phyloP scores from a whole-genome alignment of 2,797 vertebrate species.

The Galago senegalensis region DNA sequence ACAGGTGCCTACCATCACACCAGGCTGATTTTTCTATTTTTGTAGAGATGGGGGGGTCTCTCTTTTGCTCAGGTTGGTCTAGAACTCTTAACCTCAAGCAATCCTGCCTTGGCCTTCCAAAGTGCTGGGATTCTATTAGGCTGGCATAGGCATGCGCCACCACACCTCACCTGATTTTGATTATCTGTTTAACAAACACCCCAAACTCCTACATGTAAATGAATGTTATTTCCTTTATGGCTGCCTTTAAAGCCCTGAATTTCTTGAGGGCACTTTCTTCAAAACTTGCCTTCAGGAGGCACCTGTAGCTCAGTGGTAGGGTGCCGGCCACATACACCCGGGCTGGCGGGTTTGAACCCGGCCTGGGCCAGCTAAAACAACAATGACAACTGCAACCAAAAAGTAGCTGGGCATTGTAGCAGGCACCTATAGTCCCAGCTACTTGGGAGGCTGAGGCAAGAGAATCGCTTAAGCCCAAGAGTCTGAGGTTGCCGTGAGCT shows the following conservation, averaged over 20 bases:
- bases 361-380: too few relatives aligned
- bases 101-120: not conserved
- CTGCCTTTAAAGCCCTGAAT: not conserved
- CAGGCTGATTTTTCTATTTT: not conserved
- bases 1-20: not conserved
- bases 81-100: not conserved
- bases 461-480: too few relatives aligned
- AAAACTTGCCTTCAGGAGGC: not conserved
- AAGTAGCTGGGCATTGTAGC: too few relatives aligned
- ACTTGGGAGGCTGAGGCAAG: too few relatives aligned
- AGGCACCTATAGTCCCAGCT: too few relatives aligned
- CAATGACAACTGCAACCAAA: too few relatives aligned
- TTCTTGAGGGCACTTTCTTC: not conserved
- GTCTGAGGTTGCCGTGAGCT: too few relatives aligned
- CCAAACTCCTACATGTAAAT: not conserved
- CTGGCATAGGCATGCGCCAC: not conserved
- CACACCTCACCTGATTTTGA: not conserved
- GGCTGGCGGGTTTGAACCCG: too few relatives aligned
- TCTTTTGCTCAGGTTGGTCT: not conserved
- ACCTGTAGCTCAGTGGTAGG: too few relatives aligned
- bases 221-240: not conserved
- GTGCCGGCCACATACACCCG: too few relatives aligned
- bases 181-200: slow-evolving; percentile 19
- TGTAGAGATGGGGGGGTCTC: not conserved
- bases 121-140: not conserved